A percentile compares a stretch with the other conserved stretches of the same genome.
Evolutionary conservation across 1,140 invertebrate genomes (phyloP).

Genomic region (Rhynchophorus ferrugineus): DNA sequence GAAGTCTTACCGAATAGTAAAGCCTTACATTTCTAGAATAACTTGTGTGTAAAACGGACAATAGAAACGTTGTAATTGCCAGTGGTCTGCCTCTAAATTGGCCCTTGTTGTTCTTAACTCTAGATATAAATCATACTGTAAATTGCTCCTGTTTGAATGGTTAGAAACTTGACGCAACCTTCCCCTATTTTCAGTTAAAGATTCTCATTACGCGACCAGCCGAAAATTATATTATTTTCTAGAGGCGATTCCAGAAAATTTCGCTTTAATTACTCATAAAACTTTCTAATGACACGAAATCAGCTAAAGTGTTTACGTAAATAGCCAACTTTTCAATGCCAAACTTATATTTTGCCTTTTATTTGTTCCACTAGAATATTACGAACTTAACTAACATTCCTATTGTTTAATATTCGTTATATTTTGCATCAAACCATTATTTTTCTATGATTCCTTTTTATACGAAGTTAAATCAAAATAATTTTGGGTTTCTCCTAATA

Average conservation of each 20-base stretch:
- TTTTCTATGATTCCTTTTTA: too few species aligned
- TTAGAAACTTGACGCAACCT: background rate
- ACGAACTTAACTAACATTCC: too few species aligned
- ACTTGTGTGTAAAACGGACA: constrained; percentile 12
- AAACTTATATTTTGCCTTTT: too few species aligned
- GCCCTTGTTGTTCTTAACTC: constrained; percentile 11
- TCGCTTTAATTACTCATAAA: constrained; percentile 9
- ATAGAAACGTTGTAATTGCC: constrained; percentile 9
- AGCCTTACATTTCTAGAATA: constrained; percentile 13
- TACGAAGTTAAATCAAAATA: too few species aligned
- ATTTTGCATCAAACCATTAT: too few species aligned
- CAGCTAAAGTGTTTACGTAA: too few species aligned
- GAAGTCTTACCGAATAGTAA: constrained; percentile 9
- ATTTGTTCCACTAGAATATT: too few species aligned
- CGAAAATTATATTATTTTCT: constrained; percentile 6
- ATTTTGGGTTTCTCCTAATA: too few species aligned
- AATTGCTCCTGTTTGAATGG: constrained; percentile 7
- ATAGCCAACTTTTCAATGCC: too few species aligned
- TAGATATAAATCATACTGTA: constrained; percentile 10
- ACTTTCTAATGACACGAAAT: background rate
- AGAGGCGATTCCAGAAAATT: constrained; percentile 1
- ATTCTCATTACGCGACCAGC: constrained; percentile 4
- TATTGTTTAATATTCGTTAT: too few species aligned
- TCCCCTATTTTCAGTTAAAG: constrained; percentile 5
- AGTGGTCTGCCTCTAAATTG: constrained; percentile 10